Base-by-base conservation (phyloP, 2,888 invertebrate genomes). In the Altica lythri region DNA sequence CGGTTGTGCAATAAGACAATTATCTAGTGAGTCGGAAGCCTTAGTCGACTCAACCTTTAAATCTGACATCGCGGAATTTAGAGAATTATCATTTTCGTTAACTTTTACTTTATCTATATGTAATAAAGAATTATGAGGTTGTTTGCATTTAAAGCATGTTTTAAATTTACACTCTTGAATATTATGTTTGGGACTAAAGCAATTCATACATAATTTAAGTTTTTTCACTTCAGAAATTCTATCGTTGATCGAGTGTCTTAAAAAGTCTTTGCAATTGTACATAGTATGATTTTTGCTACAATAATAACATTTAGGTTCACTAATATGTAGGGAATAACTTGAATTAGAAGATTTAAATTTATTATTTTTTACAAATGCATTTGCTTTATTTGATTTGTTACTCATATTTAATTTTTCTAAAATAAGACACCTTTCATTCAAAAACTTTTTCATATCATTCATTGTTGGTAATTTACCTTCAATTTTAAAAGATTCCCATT, bases 261-360 rank as follows among this genome's bases (percentile, higher is more conserved):
- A 14, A 32, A 46, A 46, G 2, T 34, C 34, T n/a, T n/a, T 12
- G 14, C 46, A 46, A 25, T 19, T 14, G 14, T 46, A 34, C 10
- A 46, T 35, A 35, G n/a, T 35, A 18, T 46, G 46, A 12, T 12
- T 35, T 17, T 22, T 2, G n/a, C 35, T 46, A 35, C 34, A 46
- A 18, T 16, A 34, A 6, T 12, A 13, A 22, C 19, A 46, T 9
- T 17, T 13, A 27, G n/a, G n/a, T 27, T 27, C 4, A 35, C 16
- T 5, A 4, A 5, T 16, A 9, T 13, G 14, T 9, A 16, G 2
- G 6, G n/a, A 5, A n/a, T 3, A 5, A 27, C 4, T 2, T 34
- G 13, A n/a, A n/a, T 2, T 3, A 4, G 17, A 6, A 17, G 8
- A n/a, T 35, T 35, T 12, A 16, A 35, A 35, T 16, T 35, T 12